Conservation (phyloP, 2,797 vertebrate species). For the Lutjanus argentimaculatus region DNA sequence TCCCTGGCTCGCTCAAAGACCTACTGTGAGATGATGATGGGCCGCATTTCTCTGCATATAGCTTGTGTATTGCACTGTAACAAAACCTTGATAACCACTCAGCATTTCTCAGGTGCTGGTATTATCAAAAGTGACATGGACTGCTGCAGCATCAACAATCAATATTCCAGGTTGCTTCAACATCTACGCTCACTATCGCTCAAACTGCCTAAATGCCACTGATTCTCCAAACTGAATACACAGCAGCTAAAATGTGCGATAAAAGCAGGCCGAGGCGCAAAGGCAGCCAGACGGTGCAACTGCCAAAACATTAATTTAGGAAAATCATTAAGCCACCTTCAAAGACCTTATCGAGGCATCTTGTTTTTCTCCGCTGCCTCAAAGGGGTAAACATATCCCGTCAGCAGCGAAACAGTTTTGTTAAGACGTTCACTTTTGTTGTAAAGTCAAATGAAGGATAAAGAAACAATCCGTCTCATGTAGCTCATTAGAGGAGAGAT, state of each 20-base stretch:
- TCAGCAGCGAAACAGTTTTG: constrained; percentile 64
- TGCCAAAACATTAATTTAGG: constrained; percentile 74
- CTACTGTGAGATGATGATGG: neutral
- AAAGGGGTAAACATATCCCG: constrained; percentile 62
- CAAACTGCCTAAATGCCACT: constrained; percentile 53
- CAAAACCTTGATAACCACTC: constrained; percentile 39
- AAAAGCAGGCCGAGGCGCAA: constrained; percentile 33
- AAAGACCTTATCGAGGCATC: constrained; percentile 65
- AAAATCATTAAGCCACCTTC: constrained; percentile 72
- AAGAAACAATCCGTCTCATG: constrained; percentile 68
- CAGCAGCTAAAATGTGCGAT: constrained; percentile 48
- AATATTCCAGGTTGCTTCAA: constrained; percentile 54
- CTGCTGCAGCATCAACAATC: constrained; percentile 53
- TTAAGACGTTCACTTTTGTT: constrained; percentile 67
- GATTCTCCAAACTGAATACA: constrained; percentile 49
- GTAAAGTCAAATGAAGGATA: constrained; percentile 85
- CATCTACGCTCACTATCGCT: constrained; percentile 45
- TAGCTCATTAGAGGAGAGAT: constrained; percentile 80
- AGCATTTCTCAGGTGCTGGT: constrained; percentile 26
- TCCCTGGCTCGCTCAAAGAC: neutral
- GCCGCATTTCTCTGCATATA: constrained; percentile 1
- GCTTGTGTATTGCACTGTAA: neutral
- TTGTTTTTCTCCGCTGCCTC: constrained; percentile 59
- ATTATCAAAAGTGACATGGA: constrained; percentile 50
- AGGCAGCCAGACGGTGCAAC: constrained; percentile 57